Evolutionary conservation across 2,797 vertebrate genomes (phyloP).

Genomic region (Lepilemur septentrionalis): DNA sequence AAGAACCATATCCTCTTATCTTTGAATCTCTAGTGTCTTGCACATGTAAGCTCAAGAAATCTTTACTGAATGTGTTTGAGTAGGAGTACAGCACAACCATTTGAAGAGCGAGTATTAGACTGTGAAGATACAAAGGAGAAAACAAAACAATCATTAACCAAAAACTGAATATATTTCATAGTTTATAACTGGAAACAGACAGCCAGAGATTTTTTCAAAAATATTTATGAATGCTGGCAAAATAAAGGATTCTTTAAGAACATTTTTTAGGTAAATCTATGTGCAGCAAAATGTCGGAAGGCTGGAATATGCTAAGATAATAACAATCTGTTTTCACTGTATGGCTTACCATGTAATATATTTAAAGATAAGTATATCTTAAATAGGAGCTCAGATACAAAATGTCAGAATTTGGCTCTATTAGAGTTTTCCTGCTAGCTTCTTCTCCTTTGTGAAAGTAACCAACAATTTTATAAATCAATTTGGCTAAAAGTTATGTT

Average conservation of each 20-base stretch:
- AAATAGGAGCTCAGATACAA: not conserved
- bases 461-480: not conserved
- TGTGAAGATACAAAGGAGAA: not conserved
- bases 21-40: not conserved
- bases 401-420: not conserved
- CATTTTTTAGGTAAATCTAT: not conserved
- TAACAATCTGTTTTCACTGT: not conserved
- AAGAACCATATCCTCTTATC: not conserved
- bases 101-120: not conserved
- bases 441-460: not conserved
- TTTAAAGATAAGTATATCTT: constrained; percentile 2
- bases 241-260: constrained; percentile 23
- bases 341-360: not conserved
- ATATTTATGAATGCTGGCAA: not conserved
- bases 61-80: constrained; percentile 9
- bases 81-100: not conserved
- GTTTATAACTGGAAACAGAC: constrained; percentile 1
- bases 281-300: not conserved
- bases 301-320: not conserved
- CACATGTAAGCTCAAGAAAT: not conserved
- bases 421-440: not conserved
- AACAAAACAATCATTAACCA: not conserved
- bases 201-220: not conserved
- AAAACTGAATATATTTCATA: constrained; percentile 10
- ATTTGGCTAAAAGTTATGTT: constrained; percentile 3